A percentile compares a stretch with the other conserved stretches of the same genome.
These are phyloP conservation scores for Melolontha melolontha DNA, from an alignment of 2,888 invertebrate species.

Conservation along the genomic window DNA sequence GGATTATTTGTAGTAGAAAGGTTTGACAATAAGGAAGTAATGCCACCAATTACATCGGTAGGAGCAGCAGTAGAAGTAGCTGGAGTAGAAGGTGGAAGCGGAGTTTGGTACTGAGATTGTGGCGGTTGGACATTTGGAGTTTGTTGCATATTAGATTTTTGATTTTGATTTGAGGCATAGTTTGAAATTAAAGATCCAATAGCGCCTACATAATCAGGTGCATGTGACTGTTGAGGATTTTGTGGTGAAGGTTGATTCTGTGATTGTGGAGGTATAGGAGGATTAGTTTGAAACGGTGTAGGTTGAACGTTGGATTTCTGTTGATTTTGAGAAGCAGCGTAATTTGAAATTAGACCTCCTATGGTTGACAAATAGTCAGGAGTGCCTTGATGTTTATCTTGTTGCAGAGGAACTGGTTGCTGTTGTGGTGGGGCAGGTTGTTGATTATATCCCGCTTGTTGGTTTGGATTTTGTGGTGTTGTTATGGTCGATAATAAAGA, in stretches of 20 bases:
- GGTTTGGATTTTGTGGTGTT: conserved; percentile 22
- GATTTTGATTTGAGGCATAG: conserved; percentile 18
- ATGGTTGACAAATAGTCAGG: conserved; percentile 28
- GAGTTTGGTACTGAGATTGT: conserved; percentile 28
- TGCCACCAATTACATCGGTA: conserved; percentile 16
- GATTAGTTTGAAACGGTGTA: background rate
- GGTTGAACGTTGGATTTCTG: conserved; percentile 13
- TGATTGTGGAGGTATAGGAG: background rate
- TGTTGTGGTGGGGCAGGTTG: conserved; percentile 36
- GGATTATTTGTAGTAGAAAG: conserved; percentile 10
- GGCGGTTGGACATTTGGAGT: conserved; percentile 37
- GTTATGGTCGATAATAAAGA: conserved; percentile 34
- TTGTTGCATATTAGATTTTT: conserved; percentile 38
- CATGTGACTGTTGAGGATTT: background rate
- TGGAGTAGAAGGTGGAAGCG: no score
- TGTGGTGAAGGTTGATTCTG: background rate
- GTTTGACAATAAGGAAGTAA: conserved; percentile 29
- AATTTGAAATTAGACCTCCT: conserved; percentile 17
- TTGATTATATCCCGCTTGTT: background rate
- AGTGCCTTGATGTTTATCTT: conserved; percentile 4
- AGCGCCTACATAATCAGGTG: conserved; percentile 17
- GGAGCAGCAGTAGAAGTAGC: no score
- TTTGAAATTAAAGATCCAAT: conserved; percentile 27
- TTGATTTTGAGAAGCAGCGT: conserved; percentile 28
- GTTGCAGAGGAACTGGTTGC: conserved; percentile 15